Conservation (phyloP, 2,113 vertebrate species). For the cat (Felis catus) region DNA sequence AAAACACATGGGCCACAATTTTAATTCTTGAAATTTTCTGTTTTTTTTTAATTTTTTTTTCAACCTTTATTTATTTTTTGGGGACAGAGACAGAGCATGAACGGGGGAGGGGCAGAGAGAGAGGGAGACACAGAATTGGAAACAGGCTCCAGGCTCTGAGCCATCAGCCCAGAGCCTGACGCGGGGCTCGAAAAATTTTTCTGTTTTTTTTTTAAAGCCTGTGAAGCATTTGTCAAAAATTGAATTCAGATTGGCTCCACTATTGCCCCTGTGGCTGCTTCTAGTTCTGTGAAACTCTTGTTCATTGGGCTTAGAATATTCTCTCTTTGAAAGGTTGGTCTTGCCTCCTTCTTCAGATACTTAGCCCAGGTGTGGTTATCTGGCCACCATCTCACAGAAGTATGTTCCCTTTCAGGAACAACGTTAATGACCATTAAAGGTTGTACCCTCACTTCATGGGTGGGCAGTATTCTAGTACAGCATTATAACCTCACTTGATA, state of each 20-base stretch:
- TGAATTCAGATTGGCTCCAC: background rate
- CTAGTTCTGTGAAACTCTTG: background rate
- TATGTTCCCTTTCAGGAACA: background rate
- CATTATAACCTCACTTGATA: background rate
- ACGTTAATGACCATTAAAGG: background rate
- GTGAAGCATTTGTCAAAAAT: background rate
- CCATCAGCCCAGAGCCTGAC: no score
- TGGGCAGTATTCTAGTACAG: background rate
- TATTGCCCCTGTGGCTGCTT: background rate
- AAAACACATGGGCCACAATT: background rate
- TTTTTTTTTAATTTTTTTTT: background rate
- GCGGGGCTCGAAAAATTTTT: background rate
- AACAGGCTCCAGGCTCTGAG: no score
- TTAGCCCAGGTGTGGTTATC: background rate
- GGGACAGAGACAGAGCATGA: no score
- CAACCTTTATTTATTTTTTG: no score
- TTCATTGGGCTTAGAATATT: background rate
- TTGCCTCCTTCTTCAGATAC: background rate
- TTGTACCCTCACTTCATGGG: background rate
- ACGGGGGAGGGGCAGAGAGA: no score
- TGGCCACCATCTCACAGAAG: background rate
- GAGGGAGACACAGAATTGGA: no score
- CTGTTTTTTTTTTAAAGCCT: background rate
- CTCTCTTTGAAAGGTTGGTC: background rate
- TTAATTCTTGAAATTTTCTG: background rate